These are phyloP conservation scores for Odontamblyopus lacepedii DNA, from an alignment of 2,797 vertebrate species.

Conservation along the genomic window DNA sequence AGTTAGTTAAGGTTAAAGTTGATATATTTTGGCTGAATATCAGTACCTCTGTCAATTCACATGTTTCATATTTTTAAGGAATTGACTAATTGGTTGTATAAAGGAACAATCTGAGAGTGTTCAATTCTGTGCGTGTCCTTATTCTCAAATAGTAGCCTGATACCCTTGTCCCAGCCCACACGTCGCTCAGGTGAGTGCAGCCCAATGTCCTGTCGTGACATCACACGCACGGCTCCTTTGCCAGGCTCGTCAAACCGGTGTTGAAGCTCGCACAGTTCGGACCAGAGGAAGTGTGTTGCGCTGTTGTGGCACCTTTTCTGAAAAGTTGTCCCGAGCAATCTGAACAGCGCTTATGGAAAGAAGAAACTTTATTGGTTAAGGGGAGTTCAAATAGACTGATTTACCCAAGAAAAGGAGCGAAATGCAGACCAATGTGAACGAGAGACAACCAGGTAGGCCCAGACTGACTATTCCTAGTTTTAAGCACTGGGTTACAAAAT, in stretches of 20 bases:
- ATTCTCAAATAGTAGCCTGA: background rate
- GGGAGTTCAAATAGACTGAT: background rate
- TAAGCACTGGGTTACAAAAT: background rate
- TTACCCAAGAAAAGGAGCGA: background rate
- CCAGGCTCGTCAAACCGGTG: slow-evolving; percentile 69
- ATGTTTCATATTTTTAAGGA: slow-evolving; percentile 11
- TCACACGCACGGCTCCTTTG: slow-evolving; percentile 49
- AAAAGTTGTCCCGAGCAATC: background rate
- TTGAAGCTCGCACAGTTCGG: slow-evolving; percentile 34
- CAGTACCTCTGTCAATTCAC: slow-evolving; percentile 14
- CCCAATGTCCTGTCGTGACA: slow-evolving; percentile 48
- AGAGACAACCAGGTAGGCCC: slow-evolving; percentile 53
- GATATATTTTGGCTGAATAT: background rate
- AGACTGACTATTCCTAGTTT: background rate
- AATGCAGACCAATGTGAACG: slow-evolving; percentile 67
- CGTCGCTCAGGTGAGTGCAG: slow-evolving; percentile 32
- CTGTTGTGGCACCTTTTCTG: background rate
- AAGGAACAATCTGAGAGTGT: background rate
- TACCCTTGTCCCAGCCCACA: background rate
- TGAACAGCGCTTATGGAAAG: slow-evolving; percentile 36
- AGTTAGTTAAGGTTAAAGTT: background rate
- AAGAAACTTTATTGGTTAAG: slow-evolving; percentile 16
- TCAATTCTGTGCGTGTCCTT: background rate
- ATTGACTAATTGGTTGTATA: background rate
- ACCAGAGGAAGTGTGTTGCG: slow-evolving; percentile 15